Evolutionary conservation across 2,113 vertebrate genomes (phyloP), one percentile per base, ranked within the genome.

Genomic region (Cathartes aura): DNA sequence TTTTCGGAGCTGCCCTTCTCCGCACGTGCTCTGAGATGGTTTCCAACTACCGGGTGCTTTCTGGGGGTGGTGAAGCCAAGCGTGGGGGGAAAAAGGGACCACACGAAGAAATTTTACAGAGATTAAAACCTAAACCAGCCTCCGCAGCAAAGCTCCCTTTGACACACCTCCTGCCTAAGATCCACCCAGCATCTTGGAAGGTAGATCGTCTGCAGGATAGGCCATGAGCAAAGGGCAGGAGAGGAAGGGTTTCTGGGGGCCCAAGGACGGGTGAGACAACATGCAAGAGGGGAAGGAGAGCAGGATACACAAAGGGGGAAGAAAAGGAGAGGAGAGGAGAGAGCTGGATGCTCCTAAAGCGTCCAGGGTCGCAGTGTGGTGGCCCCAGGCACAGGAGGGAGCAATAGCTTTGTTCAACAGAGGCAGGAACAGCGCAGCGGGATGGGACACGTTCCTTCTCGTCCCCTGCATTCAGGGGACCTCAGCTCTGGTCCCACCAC

Each of bases 1-100:
- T 97, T 97, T 94, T 93, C 4, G 1, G 94, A 83, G 64, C 60
- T 92, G 90, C 86, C 86, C 89, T 95, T 93, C 82, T 88, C 85
- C 0, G 27, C 92, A 88, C 40, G 30, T 94, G 94, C 90, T 89
- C 63, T 2, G n/a, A 36, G 43, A 53, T 4, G n/a, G 59, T 24
- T 83, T 79, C 90, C 75, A 84, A 0, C 40, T 24, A 20, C 38
- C 1, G 0, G 58, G 74, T 1, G 0, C 18, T 52, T 50, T 62
- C 23, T 82, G 18, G 8, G 40, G 30, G 34, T 43, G 68, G 47
- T 18, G 29, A 48, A 75, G 40, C 18, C 27, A 9, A 43, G 27
- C 27, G 32, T 13, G 24, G 9, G 24, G 8, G 20, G 26, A 9
- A 34, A 62, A 20, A 38, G 23, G 15, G 26, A 56, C 21, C 62